phyloP scores from a whole-genome alignment of 2,113 vertebrate species.

The Asarcornis scutulata region DNA sequence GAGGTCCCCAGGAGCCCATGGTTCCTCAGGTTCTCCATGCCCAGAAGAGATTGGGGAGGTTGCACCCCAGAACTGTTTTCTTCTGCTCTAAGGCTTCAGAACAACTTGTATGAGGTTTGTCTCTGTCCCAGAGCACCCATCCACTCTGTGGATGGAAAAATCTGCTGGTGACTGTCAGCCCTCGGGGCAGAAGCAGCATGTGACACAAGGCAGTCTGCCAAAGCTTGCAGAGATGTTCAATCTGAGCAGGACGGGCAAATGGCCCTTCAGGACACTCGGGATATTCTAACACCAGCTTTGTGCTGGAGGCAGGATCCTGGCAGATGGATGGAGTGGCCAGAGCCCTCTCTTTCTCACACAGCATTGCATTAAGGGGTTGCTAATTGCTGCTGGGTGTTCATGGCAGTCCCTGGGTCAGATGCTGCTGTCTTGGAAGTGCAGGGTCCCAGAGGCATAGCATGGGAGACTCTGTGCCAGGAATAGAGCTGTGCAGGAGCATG shows the following conservation, averaged over 20 bases:
- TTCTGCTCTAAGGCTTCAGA: not conserved
- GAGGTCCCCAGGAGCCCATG: accelerated
- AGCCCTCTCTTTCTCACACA: not conserved
- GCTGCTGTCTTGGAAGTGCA: accelerated
- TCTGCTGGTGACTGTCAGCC: not conserved
- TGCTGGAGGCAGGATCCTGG: not conserved
- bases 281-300: not conserved
- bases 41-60: not conserved
- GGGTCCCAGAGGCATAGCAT: not conserved
- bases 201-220: not conserved
- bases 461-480: not conserved
- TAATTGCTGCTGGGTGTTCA: not conserved
- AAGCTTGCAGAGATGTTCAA: not conserved
- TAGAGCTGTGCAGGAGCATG: accelerated
- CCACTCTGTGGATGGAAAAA: not conserved
- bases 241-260: not conserved
- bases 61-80: accelerated
- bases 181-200: not conserved
- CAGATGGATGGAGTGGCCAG: not conserved
- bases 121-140: not conserved
- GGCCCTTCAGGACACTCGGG: accelerated
- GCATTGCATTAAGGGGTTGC: not conserved
- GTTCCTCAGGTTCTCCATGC: not conserved
- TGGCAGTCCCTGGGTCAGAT: not conserved
- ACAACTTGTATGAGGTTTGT: accelerated